These are phyloP conservation scores for Leucoraja ocellata DNA, from an alignment of 2,797 vertebrate species.

Conservation along the genomic window DNA sequence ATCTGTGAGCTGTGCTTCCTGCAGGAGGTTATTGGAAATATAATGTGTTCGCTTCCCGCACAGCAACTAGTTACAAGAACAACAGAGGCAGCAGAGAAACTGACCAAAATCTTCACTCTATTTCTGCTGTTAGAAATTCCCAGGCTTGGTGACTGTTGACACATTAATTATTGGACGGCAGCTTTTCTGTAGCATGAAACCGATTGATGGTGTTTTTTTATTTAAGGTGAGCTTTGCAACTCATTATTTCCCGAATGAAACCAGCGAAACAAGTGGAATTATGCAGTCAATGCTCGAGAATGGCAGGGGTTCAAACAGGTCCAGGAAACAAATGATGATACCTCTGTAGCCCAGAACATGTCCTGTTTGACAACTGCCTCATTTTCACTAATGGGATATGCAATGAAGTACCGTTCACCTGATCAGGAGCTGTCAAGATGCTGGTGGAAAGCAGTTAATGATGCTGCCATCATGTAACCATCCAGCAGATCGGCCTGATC, in stretches of 20 bases:
- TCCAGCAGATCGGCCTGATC: background rate
- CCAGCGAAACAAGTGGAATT: background rate
- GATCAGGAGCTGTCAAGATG: background rate
- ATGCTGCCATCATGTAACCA: background rate
- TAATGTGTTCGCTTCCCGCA: too few species aligned
- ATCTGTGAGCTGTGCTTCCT: background rate
- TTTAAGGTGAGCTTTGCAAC: background rate
- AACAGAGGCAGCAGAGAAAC: background rate
- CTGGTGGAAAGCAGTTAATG: background rate
- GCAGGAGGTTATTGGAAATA: background rate
- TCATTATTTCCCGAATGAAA: background rate
- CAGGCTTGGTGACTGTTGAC: background rate
- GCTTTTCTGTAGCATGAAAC: background rate
- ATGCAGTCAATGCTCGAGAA: background rate
- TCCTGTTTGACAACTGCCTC: background rate
- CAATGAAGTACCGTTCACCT: background rate
- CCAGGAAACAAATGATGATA: background rate
- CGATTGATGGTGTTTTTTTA: background rate
- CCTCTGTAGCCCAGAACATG: too few species aligned
- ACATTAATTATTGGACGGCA: background rate
- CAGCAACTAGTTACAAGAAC: background rate
- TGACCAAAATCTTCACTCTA: background rate
- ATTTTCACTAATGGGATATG: background rate
- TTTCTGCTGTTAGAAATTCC: background rate
- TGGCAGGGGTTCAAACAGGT: background rate